Percentiles rank a stretch among this genome's conserved stretches.
Evolutionary conservation across 2,797 vertebrate species (phyloP).

Genomic region (Pangasius mekongensis): DNA sequence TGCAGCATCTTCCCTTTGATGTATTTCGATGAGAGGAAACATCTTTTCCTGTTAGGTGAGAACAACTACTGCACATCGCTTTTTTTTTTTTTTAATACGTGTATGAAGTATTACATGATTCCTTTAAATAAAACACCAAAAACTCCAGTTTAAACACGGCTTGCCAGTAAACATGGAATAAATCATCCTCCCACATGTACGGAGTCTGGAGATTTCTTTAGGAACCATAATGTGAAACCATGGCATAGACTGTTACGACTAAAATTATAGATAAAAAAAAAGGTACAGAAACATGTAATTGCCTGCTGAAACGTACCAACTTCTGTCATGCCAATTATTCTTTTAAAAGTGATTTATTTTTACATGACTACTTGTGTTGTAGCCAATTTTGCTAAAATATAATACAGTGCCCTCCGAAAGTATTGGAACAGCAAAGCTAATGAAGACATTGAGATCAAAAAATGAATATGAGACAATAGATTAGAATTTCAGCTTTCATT

Average conservation of each 20-base stretch:
- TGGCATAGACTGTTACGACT: constrained; percentile 11
- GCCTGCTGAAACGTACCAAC: background rate
- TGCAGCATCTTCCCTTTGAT: constrained; percentile 17
- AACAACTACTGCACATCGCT: constrained; percentile 23
- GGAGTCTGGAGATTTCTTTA: constrained; percentile 8
- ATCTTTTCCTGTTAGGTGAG: constrained; percentile 13
- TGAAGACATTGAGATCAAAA: background rate
- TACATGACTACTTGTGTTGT: background rate
- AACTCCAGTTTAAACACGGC: background rate
- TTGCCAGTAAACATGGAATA: constrained; percentile 20
- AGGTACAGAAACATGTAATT: background rate
- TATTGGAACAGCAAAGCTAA: background rate
- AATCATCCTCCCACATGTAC: constrained; percentile 34
- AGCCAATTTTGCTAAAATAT: background rate
- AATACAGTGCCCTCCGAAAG: background rate
- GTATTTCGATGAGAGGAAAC: constrained; percentile 23
- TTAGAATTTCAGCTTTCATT: background rate
- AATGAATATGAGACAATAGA: background rate
- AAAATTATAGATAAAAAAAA: constrained; percentile 5
- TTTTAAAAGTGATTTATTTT: background rate
- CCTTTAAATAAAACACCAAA: too few relatives aligned
- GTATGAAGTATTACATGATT: constrained; percentile 19
- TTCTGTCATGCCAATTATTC: background rate
- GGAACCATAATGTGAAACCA: constrained; percentile 15
- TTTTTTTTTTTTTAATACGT: constrained; percentile 27